Percentiles rank a stretch among this genome's conserved stretches.
Conservation (phyloP, 1,140 invertebrate genomes). For the Drosophila bocki region DNA sequence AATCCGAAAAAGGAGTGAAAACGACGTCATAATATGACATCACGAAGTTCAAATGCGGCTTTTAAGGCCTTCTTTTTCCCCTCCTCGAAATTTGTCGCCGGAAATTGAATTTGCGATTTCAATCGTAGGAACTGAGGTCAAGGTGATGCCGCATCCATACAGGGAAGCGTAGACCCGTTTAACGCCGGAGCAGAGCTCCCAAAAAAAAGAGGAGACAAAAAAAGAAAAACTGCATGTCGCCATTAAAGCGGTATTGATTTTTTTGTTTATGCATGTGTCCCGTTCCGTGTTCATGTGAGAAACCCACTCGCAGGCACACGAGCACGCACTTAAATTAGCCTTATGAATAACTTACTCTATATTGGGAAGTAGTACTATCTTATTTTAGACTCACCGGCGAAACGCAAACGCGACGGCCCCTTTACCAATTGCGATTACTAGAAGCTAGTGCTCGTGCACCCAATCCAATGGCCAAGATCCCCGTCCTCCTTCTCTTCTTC, state of each 20-base stretch:
- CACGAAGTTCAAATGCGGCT: slow-evolving; percentile 6
- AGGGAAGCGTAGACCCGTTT: background rate
- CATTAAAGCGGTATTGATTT: slow-evolving; percentile 39
- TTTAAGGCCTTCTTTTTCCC: background rate
- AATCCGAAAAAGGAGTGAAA: slow-evolving; percentile 15
- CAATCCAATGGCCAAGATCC: slow-evolving; percentile 14
- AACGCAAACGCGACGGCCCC: slow-evolving; percentile 23
- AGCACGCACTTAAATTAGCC: slow-evolving; percentile 23
- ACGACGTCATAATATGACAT: slow-evolving; percentile 31
- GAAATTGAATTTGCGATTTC: background rate
- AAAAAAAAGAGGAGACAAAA: background rate
- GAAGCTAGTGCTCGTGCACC: slow-evolving; percentile 19
- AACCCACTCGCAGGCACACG: slow-evolving; percentile 1
- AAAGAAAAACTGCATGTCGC: slow-evolving; percentile 23
- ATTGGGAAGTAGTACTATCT: slow-evolving; percentile 2
- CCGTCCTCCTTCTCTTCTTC: slow-evolving; percentile 6
- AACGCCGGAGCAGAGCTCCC: background rate
- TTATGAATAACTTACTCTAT: slow-evolving; percentile 27
- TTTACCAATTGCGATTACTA: slow-evolving; percentile 20
- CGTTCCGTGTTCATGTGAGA: slow-evolving; percentile 20
- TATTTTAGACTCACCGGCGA: slow-evolving; percentile 31
- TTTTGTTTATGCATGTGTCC: slow-evolving; percentile 37
- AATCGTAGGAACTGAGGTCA: slow-evolving; percentile 13
- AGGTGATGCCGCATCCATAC: background rate
- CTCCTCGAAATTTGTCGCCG: background rate